phyloP scores from a whole-genome alignment of 1,140 invertebrate genomes.

The Frieseomelitta varia region DNA sequence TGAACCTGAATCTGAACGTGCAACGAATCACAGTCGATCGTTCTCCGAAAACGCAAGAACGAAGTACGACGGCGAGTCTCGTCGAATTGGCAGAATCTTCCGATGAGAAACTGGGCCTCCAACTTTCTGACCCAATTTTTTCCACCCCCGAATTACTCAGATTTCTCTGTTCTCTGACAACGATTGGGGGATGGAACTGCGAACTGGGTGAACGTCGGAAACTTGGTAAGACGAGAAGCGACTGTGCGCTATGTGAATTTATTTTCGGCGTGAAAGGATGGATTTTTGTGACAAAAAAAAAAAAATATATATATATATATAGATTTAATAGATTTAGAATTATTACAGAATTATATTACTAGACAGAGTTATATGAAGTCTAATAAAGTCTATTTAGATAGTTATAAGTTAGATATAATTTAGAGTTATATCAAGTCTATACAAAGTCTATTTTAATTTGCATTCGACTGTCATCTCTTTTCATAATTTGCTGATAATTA shows the following conservation, averaged over 20 bases:
- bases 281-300: background rate
- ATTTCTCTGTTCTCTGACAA: background rate
- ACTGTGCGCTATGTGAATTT: background rate
- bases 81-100: background rate
- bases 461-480: too few species aligned
- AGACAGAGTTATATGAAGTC: too few species aligned
- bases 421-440: too few species aligned
- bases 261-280: background rate
- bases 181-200: background rate
- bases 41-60: background rate
- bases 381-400: too few species aligned
- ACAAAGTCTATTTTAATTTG: too few species aligned
- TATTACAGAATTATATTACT: too few species aligned
- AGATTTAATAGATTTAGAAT: too few species aligned
- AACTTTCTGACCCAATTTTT: constrained; percentile 58
- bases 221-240: background rate
- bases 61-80: background rate
- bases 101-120: constrained; percentile 15
- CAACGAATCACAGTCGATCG: constrained; percentile 1
- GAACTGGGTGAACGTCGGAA: background rate
- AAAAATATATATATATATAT: too few species aligned
- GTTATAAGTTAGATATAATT: too few species aligned
- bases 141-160: background rate
- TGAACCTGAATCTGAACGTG: background rate
- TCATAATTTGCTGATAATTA: too few species aligned